These are phyloP conservation scores for Pseudomugil tenellus DNA, from an alignment of 2,797 vertebrate species.

Conservation along the genomic window DNA sequence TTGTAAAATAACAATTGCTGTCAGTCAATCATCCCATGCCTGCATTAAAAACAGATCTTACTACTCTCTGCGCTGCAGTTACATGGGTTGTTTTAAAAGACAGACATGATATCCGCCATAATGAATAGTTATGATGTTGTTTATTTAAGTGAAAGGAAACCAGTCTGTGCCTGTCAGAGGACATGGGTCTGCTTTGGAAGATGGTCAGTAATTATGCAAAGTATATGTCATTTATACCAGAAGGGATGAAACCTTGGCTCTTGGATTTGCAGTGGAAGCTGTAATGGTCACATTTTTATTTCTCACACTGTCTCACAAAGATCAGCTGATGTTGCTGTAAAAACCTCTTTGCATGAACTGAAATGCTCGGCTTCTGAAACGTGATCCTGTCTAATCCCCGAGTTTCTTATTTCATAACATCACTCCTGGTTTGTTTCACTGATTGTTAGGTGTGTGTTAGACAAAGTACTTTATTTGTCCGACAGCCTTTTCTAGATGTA, in stretches of 20 bases:
- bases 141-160: constrained; percentile 12
- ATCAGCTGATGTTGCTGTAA: constrained; percentile 25
- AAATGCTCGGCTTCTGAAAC: constrained; percentile 58
- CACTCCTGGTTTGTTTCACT: constrained; percentile 34
- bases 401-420: constrained; percentile 65
- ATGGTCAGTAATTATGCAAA: constrained; percentile 28
- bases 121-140: neutral
- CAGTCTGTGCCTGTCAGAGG: neutral
- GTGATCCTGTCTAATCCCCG: constrained; percentile 54
- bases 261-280: constrained; percentile 9
- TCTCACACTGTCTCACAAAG: constrained; percentile 26
- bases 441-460: constrained; percentile 26
- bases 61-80: neutral
- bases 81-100: neutral
- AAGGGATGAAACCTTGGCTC: neutral
- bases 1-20: neutral
- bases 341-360: constrained; percentile 64
- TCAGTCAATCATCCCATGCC: neutral
- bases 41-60: neutral
- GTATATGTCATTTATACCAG: constrained; percentile 15
- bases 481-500: constrained; percentile 12
- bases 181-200: constrained; percentile 15
- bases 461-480: constrained; percentile 19
- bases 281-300: constrained; percentile 8
- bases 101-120: neutral